Conservation (phyloP, 2,888 invertebrate genomes). For the Schizaphis graminum region DNA sequence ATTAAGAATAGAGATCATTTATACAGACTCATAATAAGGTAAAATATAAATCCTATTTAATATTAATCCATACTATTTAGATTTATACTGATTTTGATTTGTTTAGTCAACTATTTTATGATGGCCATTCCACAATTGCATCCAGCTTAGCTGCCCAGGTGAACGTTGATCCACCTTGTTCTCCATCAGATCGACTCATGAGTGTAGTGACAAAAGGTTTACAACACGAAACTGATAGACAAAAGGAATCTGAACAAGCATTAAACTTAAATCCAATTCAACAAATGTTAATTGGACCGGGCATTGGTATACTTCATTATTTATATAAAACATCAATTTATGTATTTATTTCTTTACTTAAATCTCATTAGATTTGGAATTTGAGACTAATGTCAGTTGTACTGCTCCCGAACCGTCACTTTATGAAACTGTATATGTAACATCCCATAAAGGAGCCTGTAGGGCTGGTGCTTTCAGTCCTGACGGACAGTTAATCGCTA, state of each 20-base stretch:
- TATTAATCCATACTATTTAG: background rate
- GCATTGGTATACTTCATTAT: constrained; percentile 72
- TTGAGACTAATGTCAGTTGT: constrained; percentile 93
- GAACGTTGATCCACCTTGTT: constrained; percentile 93
- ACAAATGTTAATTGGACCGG: constrained; percentile 78
- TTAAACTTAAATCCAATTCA: constrained; percentile 75
- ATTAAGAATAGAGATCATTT: constrained; percentile 89
- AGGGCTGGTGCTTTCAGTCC: constrained; percentile 95
- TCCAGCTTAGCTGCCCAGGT: constrained; percentile 86
- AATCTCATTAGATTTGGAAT: constrained; percentile 83
- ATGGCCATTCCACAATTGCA: constrained; percentile 95
- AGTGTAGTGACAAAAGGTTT: constrained; percentile 89
- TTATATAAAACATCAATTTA: background rate
- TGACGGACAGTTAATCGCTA: constrained; percentile 96
- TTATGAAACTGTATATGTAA: constrained; percentile 99
- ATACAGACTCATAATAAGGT: constrained; percentile 95
- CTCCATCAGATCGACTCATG: constrained; percentile 91
- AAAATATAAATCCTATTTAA: constrained; percentile 67
- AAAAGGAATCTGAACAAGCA: constrained; percentile 74
- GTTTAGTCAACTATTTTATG: constrained; percentile 95
- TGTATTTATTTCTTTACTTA: background rate
- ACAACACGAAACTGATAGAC: constrained; percentile 83
- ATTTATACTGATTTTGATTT: constrained; percentile 59
- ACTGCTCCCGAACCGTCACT: constrained; percentile 96
- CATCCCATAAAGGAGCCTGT: constrained; percentile 97